phyloP scores from a whole-genome alignment of 1,140 invertebrate genomes.

The Drosophila serrata region DNA sequence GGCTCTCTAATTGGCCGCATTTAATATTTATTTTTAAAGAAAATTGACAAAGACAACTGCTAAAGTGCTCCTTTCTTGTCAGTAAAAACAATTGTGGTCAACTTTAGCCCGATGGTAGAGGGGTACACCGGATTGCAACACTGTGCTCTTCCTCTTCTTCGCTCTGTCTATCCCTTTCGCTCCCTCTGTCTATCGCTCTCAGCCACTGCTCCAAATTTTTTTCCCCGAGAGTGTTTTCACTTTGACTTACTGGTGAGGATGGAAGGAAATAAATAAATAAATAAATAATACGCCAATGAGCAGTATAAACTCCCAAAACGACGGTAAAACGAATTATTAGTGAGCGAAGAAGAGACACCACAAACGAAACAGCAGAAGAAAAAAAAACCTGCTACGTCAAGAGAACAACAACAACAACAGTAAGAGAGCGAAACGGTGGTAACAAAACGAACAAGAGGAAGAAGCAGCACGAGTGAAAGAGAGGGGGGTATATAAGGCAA shows the following conservation, averaged over 20 bases:
- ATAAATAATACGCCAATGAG: neutral
- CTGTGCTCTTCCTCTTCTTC: conserved; percentile 31
- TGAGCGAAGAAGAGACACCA: conserved; percentile 10
- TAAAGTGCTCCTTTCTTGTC: conserved; percentile 26
- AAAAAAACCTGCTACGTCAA: conserved; percentile 72
- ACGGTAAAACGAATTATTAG: conserved; percentile 5
- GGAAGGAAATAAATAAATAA: conserved; percentile 21
- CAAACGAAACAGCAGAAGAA: conserved; percentile 10
- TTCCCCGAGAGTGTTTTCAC: conserved; percentile 51
- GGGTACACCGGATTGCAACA: conserved; percentile 51
- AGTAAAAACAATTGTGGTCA: conserved; percentile 33
- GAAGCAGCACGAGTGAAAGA: conserved; percentile 18
- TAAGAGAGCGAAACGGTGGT: conserved; percentile 59
- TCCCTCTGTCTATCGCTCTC: conserved; percentile 18
- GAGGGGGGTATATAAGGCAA: conserved; percentile 40
- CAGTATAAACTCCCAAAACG: conserved; percentile 2
- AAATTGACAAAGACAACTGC: conserved; percentile 59
- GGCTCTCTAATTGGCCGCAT: conserved; percentile 12
- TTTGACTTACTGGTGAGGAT: conserved; percentile 43
- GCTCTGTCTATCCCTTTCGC: conserved; percentile 14
- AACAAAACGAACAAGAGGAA: conserved; percentile 59
- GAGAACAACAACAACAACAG: conserved; percentile 48
- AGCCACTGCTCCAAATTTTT: conserved; percentile 61
- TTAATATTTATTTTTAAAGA: conserved; percentile 47
- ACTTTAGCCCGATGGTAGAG: conserved; percentile 3